Percentiles rank a stretch among this genome's conserved stretches.
These are phyloP conservation scores for Esox lucius DNA, from an alignment of 2,797 vertebrate genomes.

Conservation along the genomic window DNA sequence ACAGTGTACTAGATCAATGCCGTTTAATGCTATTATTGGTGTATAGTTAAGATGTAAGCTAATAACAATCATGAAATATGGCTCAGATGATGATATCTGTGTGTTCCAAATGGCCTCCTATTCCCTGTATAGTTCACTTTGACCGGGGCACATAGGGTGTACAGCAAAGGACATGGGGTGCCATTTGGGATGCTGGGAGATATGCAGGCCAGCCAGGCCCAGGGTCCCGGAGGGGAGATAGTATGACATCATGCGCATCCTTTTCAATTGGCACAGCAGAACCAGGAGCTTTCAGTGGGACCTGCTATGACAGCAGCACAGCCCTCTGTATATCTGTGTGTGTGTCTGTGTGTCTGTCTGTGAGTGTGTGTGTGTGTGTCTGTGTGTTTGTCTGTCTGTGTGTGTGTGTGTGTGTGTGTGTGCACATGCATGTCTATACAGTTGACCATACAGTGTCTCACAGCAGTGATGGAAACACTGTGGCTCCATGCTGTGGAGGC, in stretches of 20 bases:
- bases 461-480: conserved; percentile 46
- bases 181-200: conserved; percentile 16
- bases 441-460: conserved; percentile 21
- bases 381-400: background rate
- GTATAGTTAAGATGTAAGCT: conserved; percentile 16
- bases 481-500: conserved; percentile 46
- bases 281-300: conserved; percentile 8
- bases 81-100: conserved; percentile 31
- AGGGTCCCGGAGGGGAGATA: conserved; percentile 21
- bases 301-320: background rate
- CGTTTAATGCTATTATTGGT: conserved; percentile 9
- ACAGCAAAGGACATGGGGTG: background rate
- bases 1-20: conserved; percentile 26
- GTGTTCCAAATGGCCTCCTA: background rate
- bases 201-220: conserved; percentile 12
- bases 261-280: conserved; percentile 33
- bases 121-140: background rate
- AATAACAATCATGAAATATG: conserved; percentile 19
- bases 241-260: conserved; percentile 31
- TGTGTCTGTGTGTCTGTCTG: conserved; percentile 11
- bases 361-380: background rate
- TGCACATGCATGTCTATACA: conserved; percentile 4
- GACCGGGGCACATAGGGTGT: background rate
- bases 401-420: conserved; percentile 24
- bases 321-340: background rate